Conservation (phyloP, 2,888 invertebrate genomes). For the Oligia latruncula region DNA sequence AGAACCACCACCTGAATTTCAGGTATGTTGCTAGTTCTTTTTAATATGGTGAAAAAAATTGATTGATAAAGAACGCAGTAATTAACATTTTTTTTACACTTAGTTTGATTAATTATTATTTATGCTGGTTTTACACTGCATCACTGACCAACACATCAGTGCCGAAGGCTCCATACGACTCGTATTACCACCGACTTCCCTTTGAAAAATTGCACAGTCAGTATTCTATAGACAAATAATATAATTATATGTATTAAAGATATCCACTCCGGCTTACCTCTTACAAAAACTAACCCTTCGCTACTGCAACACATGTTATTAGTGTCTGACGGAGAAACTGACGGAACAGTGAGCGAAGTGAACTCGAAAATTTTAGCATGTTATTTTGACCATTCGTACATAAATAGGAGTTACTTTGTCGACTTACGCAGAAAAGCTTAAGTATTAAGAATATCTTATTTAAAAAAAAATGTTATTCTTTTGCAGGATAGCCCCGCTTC, state of each 20-base stretch:
- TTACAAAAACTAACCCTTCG: no score
- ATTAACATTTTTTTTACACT: not conserved
- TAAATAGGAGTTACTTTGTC: not conserved
- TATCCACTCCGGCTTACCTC: no score
- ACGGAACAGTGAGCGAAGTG: no score
- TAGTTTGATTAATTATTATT: not conserved
- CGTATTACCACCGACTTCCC: no score
- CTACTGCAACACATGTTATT: not conserved
- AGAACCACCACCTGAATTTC: slow-evolving; percentile 96
- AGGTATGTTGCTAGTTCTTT: slow-evolving; percentile 83
- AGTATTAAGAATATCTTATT: not conserved
- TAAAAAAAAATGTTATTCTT: slow-evolving; percentile 31
- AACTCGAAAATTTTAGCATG: no score
- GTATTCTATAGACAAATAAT: no score
- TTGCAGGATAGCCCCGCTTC: slow-evolving; percentile 83
- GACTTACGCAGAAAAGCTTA: not conserved
- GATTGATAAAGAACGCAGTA: not conserved
- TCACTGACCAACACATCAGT: not conserved
- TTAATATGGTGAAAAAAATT: not conserved
- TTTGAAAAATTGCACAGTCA: no score
- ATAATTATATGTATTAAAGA: no score
- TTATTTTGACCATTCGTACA: not conserved
- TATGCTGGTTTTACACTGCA: not conserved
- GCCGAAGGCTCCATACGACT: no score
- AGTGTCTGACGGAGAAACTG: not conserved